phyloP scores from a whole-genome alignment of 2,113 vertebrate genomes.

The Pelusios castaneus region DNA sequence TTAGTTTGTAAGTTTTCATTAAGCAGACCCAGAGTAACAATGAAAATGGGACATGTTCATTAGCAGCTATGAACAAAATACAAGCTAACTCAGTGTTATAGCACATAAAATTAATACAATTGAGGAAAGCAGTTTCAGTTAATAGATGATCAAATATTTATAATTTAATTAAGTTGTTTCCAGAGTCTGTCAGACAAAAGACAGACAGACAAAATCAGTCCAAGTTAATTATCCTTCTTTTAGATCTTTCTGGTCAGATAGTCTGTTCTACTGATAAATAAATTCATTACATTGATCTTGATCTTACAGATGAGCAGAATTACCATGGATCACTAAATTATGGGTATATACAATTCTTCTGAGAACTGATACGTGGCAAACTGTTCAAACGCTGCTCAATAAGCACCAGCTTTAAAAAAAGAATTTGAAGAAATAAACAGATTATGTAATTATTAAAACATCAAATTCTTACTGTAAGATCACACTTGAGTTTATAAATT shows the following conservation, averaged over 20 bases:
- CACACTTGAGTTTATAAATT: background rate
- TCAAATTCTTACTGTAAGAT: background rate
- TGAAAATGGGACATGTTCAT: constrained; percentile 59
- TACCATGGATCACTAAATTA: constrained; percentile 26
- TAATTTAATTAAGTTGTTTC: constrained; percentile 63
- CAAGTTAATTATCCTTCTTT: constrained; percentile 69
- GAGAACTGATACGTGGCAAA: background rate
- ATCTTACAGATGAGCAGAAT: background rate
- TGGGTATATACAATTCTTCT: background rate
- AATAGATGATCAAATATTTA: constrained; percentile 65
- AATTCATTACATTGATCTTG: constrained; percentile 33
- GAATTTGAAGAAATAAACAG: background rate
- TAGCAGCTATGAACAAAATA: constrained; percentile 64
- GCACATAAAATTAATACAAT: constrained; percentile 67
- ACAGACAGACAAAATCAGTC: constrained; percentile 60
- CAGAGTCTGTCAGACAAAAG: constrained; percentile 57
- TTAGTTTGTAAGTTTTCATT: constrained; percentile 58
- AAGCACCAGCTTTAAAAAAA: background rate
- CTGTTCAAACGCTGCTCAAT: background rate
- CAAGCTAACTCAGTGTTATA: constrained; percentile 47
- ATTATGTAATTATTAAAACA: background rate
- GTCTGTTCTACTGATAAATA: constrained; percentile 47
- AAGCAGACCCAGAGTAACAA: constrained; percentile 51
- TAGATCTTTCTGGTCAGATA: constrained; percentile 57
- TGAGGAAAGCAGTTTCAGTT: constrained; percentile 62